phyloP scores from a whole-genome alignment of 2,797 vertebrate species.

The Micropoecilia bifurca region DNA sequence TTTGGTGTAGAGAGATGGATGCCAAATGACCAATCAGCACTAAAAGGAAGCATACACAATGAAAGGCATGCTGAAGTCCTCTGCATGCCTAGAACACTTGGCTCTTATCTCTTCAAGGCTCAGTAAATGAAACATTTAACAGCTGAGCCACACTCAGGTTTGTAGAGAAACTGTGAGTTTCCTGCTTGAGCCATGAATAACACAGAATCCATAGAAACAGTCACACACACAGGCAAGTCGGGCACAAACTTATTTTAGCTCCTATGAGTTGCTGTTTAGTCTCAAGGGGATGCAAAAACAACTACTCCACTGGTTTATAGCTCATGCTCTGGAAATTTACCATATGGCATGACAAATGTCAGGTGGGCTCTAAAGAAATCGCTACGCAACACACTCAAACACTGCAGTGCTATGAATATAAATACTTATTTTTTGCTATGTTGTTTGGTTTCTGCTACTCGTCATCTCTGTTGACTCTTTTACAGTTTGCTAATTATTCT shows the following conservation, averaged over 20 bases:
- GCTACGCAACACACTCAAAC: constrained; percentile 32
- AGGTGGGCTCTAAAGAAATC: constrained; percentile 43
- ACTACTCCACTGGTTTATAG: constrained; percentile 15
- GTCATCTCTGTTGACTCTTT: constrained; percentile 27
- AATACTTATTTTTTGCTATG: constrained; percentile 31
- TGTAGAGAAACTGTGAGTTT: constrained; percentile 33
- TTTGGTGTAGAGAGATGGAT: constrained; percentile 58
- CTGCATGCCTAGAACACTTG: constrained; percentile 63
- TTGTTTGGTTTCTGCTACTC: constrained; percentile 32
- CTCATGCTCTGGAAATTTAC: constrained; percentile 51
- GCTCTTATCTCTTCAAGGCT: constrained; percentile 77
- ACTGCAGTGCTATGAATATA: constrained; percentile 28
- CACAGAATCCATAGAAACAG: constrained; percentile 27
- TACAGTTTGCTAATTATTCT: constrained; percentile 49
- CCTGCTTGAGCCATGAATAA: constrained; percentile 44
- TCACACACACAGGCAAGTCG: constrained; percentile 26
- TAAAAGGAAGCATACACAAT: constrained; percentile 59
- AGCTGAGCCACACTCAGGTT: constrained; percentile 58
- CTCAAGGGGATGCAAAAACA: constrained; percentile 34
- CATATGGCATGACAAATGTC: constrained; percentile 55
- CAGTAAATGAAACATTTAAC: constrained; percentile 80
- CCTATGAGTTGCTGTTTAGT: constrained; percentile 27
- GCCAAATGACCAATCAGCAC: constrained; percentile 73
- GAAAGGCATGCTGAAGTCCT: constrained; percentile 58
- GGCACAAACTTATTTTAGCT: constrained; percentile 27